Conservation (phyloP, 2,113 vertebrate species). For the Lycaon pictus region DNA sequence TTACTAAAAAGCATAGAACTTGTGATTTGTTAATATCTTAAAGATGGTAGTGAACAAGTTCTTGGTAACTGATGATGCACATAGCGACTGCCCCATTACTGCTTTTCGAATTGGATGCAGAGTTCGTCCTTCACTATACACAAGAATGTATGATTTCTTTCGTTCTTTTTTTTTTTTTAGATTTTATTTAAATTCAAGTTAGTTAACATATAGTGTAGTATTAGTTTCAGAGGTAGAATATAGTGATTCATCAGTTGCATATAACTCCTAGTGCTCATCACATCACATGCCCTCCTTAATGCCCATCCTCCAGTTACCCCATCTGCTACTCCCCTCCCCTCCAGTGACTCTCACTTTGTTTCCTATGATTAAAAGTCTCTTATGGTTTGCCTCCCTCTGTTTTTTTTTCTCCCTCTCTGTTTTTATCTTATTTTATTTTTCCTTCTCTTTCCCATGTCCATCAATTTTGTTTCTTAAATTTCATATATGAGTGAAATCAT, state of each 20-base stretch:
- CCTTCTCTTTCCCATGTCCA: background rate
- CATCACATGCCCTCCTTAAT: background rate
- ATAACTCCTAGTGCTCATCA: background rate
- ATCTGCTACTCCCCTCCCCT: too few relatives aligned
- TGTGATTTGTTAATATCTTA: background rate
- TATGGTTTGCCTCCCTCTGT: background rate
- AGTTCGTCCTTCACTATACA: background rate
- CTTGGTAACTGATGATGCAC: background rate
- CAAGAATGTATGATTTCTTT: background rate
- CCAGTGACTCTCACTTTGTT: background rate
- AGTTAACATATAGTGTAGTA: background rate
- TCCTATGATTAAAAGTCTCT: background rate
- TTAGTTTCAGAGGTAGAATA: background rate
- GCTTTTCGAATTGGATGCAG: rapidly evolving
- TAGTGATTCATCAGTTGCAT: background rate
- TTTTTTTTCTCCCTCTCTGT: background rate
- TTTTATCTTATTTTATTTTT: background rate
- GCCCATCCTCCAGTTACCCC: too few relatives aligned
- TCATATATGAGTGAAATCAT: background rate
- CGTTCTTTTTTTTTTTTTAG: background rate
- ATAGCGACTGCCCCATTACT: background rate
- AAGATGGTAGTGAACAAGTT: background rate
- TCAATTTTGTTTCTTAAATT: background rate
- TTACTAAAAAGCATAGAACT: background rate
- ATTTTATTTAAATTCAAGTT: background rate